Percentiles rank a stretch among this genome's conserved stretches.
Evolutionary conservation across 2,113 vertebrate species (phyloP).

Genomic region (Dasyurus viverrinus): DNA sequence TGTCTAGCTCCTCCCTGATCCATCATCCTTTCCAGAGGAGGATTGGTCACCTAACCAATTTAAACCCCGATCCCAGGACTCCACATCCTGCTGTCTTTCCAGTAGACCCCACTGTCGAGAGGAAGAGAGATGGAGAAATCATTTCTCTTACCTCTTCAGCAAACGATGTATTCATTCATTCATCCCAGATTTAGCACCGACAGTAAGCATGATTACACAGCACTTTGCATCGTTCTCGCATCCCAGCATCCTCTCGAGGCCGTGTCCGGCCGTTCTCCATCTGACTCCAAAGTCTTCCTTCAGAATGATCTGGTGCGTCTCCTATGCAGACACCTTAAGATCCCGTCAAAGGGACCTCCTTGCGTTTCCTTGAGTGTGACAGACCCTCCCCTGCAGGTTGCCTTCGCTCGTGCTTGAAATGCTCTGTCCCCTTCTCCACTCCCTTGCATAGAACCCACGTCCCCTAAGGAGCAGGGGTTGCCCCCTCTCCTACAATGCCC

Average conservation of each 20-base stretch:
- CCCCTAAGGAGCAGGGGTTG: too few relatives aligned
- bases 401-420: background rate
- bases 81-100: background rate
- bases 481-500: too few relatives aligned
- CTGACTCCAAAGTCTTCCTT: background rate
- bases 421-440: background rate
- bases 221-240: background rate
- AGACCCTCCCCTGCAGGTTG: accelerated
- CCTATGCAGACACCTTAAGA: too few relatives aligned
- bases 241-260: background rate
- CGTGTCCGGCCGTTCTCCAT: too few relatives aligned
- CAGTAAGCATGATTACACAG: accelerated
- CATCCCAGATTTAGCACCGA: background rate
- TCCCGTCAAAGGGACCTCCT: background rate
- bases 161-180: background rate
- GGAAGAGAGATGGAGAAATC: background rate
- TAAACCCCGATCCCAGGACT: background rate
- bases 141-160: background rate
- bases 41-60: background rate
- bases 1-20: background rate
- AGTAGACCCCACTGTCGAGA: too few relatives aligned
- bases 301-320: background rate
- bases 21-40: background rate
- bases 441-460: too few relatives aligned
- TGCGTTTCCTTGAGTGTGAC: background rate